phyloP scores from a whole-genome alignment of 2,888 invertebrate genomes.

The Scaptomyza reducta region DNA sequence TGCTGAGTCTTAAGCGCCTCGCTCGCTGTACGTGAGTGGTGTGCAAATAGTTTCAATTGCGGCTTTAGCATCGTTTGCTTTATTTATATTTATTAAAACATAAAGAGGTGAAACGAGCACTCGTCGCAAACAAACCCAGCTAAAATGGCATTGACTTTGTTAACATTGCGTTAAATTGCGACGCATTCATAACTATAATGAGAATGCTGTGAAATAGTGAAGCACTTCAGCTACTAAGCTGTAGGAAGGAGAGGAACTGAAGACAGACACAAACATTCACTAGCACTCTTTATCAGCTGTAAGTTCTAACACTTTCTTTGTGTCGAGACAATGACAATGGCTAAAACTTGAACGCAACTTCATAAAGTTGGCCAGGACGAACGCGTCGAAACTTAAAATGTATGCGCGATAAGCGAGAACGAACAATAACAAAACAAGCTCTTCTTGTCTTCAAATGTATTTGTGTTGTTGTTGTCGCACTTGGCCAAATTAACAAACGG shows the following conservation, averaged over 20 bases:
- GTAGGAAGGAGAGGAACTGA: conserved; percentile 6
- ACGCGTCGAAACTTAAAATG: conserved; percentile 67
- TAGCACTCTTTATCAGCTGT: conserved; percentile 63
- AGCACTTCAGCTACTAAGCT: background rate
- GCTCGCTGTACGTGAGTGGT: conserved; percentile 75
- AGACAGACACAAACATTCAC: conserved; percentile 26
- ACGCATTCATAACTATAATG: conserved; percentile 61
- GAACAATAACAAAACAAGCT: conserved; percentile 19
- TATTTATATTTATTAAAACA: conserved; percentile 81
- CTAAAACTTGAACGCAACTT: conserved; percentile 44
- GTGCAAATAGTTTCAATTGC: conserved; percentile 80
- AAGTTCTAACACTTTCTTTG: conserved; percentile 12
- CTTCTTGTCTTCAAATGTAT: conserved; percentile 22
- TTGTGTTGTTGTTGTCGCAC: conserved; percentile 15
- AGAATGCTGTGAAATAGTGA: conserved; percentile 22
- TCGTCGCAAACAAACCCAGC: conserved; percentile 10
- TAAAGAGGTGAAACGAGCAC: conserved; percentile 69
- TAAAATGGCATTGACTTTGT: conserved; percentile 77
- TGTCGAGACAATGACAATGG: conserved; percentile 57
- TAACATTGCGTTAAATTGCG: conserved; percentile 79
- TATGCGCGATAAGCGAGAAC: conserved; percentile 62
- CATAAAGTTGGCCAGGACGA: conserved; percentile 57
- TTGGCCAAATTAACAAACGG: conserved; percentile 60
- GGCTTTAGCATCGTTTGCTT: conserved; percentile 79
- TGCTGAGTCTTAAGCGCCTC: conserved; percentile 73